Percentiles rank a stretch among this genome's conserved stretches.
phyloP scores from a whole-genome alignment of 1,140 invertebrate species.

The Caerostris darwini region DNA sequence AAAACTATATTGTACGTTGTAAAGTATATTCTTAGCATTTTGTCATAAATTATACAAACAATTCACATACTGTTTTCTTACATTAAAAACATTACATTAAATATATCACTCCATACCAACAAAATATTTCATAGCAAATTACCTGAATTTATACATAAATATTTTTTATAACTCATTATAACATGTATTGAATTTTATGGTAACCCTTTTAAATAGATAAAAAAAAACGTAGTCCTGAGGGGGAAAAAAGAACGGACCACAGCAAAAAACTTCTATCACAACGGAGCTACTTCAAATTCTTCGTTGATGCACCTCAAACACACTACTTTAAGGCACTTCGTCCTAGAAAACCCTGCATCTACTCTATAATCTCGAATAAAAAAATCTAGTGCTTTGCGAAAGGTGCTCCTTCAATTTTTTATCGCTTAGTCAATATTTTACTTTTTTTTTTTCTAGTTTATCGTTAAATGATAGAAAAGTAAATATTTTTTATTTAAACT shows the following conservation, averaged over 20 bases:
- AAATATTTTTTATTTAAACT: too few species aligned
- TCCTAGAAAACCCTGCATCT: background rate
- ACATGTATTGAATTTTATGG: background rate
- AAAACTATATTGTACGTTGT: too few species aligned
- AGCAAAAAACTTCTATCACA: background rate
- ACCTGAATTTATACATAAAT: too few species aligned
- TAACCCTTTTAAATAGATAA: background rate
- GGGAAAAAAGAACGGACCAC: background rate
- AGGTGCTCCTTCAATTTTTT: background rate
- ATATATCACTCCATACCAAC: too few species aligned
- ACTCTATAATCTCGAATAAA: background rate
- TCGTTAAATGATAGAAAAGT: background rate
- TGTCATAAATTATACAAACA: too few species aligned
- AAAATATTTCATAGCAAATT: too few species aligned
- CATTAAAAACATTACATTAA: too few species aligned
- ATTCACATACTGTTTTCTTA: too few species aligned
- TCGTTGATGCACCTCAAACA: background rate
- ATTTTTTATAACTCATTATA: too few species aligned
- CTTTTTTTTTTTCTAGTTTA: background rate
- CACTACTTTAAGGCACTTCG: background rate
- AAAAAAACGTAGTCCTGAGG: background rate
- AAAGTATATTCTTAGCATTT: too few species aligned
- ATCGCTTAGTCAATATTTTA: background rate
- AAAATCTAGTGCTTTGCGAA: background rate
- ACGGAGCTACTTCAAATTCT: background rate